A percentile compares a stretch with the other conserved stretches of the same genome.
Conservation (phyloP, 2,888 invertebrate genomes). For the Polia nebulosa region DNA sequence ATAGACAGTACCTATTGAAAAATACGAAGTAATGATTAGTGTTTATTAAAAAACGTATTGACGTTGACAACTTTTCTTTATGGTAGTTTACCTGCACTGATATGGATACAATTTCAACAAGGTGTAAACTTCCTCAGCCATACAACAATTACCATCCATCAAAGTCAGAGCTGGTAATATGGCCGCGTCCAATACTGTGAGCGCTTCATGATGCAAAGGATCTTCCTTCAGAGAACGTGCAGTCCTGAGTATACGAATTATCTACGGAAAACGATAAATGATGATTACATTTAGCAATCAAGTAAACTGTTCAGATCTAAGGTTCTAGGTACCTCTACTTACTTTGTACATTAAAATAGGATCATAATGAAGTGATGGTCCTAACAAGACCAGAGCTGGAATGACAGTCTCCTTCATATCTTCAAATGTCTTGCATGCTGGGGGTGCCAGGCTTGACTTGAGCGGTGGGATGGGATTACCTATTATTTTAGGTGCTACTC, state of each 20-base stretch:
- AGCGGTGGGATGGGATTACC: slow-evolving; percentile 90
- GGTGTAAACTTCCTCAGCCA: slow-evolving; percentile 99
- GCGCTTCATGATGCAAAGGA: slow-evolving; percentile 95
- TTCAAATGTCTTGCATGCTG: slow-evolving; percentile 92
- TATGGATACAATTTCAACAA: slow-evolving; percentile 96
- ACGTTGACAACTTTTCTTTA: not conserved
- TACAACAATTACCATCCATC: slow-evolving; percentile 98
- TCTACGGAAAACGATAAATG: slow-evolving; percentile 70
- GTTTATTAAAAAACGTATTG: not conserved
- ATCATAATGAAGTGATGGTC: slow-evolving; percentile 97
- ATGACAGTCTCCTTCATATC: slow-evolving; percentile 95
- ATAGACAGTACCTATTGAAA: slow-evolving; percentile 94
- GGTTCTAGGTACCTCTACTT: slow-evolving; percentile 60
- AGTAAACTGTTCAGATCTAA: not conserved
- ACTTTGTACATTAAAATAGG: slow-evolving; percentile 97
- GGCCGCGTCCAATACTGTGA: slow-evolving; percentile 96
- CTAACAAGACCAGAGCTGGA: slow-evolving; percentile 96
- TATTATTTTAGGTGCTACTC: slow-evolving; percentile 93
- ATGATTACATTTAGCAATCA: not conserved
- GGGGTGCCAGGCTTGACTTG: slow-evolving; percentile 92
- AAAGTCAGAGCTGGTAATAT: slow-evolving; percentile 97
- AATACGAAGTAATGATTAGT: slow-evolving; percentile 7
- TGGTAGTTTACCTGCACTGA: slow-evolving; percentile 92
- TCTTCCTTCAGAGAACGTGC: slow-evolving; percentile 84
- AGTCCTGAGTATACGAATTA: slow-evolving; percentile 86